phyloP scores from a whole-genome alignment of 2,888 invertebrate species.

The Nyleta sp. region DNA sequence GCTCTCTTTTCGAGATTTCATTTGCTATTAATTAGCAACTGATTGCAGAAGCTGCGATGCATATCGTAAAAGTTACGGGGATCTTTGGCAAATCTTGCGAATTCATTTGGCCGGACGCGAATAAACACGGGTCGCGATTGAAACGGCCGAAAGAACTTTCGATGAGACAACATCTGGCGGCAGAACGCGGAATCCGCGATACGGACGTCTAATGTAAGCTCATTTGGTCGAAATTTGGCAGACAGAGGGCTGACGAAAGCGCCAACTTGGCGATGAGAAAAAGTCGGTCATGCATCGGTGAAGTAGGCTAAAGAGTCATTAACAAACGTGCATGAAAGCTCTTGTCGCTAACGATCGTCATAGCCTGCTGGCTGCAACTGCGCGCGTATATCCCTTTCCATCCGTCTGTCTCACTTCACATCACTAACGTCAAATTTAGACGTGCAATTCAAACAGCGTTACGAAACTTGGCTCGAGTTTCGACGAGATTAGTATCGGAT shows the following conservation, averaged over 20 bases:
- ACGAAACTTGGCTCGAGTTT: conserved; percentile 43
- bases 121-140: background rate
- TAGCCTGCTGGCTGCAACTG: conserved; percentile 46
- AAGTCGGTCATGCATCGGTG: conserved; percentile 58
- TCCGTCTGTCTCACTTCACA: conserved; percentile 33
- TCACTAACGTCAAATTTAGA: conserved; percentile 54
- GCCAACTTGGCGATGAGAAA: conserved; percentile 54
- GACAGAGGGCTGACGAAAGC: conserved; percentile 42
- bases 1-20: too few relatives aligned
- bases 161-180: conserved; percentile 21
- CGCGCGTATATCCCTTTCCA: background rate
- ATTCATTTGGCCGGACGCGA: too few relatives aligned
- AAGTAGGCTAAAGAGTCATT: conserved; percentile 67
- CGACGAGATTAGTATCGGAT: conserved; percentile 55
- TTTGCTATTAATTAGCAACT: too few relatives aligned
- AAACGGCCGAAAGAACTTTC: too few relatives aligned
- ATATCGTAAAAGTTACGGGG: too few relatives aligned
- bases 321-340: conserved; percentile 66
- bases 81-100: too few relatives aligned
- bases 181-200: conserved; percentile 16
- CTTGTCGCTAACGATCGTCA: conserved; percentile 67
- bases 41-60: too few relatives aligned
- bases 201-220: conserved; percentile 32
- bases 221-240: conserved; percentile 53
- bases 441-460: conserved; percentile 46